These are phyloP conservation scores for Anser brachyrhynchus DNA, from an alignment of 2,113 vertebrate genomes.

Conservation along the genomic window DNA sequence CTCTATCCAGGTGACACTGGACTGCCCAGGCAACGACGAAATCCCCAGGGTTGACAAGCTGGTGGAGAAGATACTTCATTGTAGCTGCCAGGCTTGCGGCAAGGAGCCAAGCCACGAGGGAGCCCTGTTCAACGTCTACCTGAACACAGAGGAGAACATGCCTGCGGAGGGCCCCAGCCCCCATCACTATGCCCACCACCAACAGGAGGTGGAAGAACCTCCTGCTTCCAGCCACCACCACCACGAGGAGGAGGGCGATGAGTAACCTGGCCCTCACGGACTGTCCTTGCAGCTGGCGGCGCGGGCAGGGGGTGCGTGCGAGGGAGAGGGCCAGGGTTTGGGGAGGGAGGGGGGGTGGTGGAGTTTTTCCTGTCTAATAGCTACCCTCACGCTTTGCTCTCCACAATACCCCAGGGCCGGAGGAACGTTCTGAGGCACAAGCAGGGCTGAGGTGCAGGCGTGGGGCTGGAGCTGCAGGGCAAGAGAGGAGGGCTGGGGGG, in stretches of 20 bases:
- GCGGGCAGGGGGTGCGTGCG: not conserved
- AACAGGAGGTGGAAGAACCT: constrained; percentile 41
- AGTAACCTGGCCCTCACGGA: constrained; percentile 21
- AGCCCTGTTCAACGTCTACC: constrained; percentile 88
- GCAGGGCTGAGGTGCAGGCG: not conserved
- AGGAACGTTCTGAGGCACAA: not conserved
- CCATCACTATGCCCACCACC: constrained; percentile 63
- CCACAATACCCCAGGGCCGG: not conserved
- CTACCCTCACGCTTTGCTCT: constrained; percentile 35
- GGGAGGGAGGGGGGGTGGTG: constrained; percentile 70
- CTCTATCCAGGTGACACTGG: constrained; percentile 86
- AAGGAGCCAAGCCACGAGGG: constrained; percentile 91
- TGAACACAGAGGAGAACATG: constrained; percentile 82
- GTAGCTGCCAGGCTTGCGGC: constrained; percentile 96
- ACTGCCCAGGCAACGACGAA: constrained; percentile 88
- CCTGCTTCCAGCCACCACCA: constrained; percentile 46
- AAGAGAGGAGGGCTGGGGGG: not conserved
- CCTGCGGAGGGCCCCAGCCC: constrained; percentile 63
- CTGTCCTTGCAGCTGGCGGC: not conserved
- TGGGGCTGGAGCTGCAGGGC: constrained; percentile 45
- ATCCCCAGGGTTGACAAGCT: constrained; percentile 92
- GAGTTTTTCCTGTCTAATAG: constrained; percentile 1
- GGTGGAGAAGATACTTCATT: constrained; percentile 94
- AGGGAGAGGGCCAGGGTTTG: not conserved
- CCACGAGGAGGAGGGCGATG: constrained; percentile 62